These are phyloP conservation scores for Nyctereutes procyonoides DNA, from an alignment of 2,113 vertebrate genomes.

Conservation along the genomic window DNA sequence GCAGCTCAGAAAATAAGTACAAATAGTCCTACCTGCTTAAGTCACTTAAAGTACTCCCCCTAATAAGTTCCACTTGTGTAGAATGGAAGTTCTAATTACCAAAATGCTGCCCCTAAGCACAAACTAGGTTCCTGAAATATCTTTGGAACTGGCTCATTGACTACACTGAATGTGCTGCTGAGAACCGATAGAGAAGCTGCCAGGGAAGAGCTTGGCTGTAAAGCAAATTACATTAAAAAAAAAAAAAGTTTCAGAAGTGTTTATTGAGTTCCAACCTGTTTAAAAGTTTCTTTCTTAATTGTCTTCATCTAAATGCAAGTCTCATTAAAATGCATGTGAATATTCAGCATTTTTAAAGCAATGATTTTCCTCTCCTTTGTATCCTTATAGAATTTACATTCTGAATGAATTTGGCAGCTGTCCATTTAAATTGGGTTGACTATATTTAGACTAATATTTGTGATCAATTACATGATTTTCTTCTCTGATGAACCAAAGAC, in stretches of 20 bases:
- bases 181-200: slow-evolving; percentile 22
- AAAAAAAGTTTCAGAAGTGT: neutral
- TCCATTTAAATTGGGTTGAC: neutral
- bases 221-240: slow-evolving; percentile 35
- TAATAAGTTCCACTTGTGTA: slow-evolving; percentile 61
- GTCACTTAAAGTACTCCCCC: neutral
- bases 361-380: neutral
- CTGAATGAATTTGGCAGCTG: neutral
- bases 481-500: neutral
- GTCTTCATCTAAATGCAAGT: neutral
- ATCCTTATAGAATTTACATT: neutral
- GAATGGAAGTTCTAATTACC: slow-evolving; percentile 48
- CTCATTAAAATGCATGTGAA: neutral
- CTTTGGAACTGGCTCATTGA: slow-evolving; percentile 63
- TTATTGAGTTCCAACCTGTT: slow-evolving; percentile 45
- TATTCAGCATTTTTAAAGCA: slow-evolving; percentile 45
- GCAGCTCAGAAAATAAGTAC: slow-evolving; percentile 41
- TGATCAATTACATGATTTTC: neutral
- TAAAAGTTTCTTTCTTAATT: slow-evolving; percentile 53
- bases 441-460: neutral
- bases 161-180: slow-evolving; percentile 30
- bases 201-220: slow-evolving; percentile 13
- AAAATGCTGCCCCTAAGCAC: slow-evolving; percentile 55
- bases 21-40: slow-evolving; percentile 48
- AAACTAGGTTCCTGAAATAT: slow-evolving; percentile 60